A percentile compares a stretch with the other conserved stretches of the same genome.
These are phyloP conservation scores for Caenorhabditis tropicalis DNA, from an alignment of 1,140 invertebrate species.

Conservation along the genomic window DNA sequence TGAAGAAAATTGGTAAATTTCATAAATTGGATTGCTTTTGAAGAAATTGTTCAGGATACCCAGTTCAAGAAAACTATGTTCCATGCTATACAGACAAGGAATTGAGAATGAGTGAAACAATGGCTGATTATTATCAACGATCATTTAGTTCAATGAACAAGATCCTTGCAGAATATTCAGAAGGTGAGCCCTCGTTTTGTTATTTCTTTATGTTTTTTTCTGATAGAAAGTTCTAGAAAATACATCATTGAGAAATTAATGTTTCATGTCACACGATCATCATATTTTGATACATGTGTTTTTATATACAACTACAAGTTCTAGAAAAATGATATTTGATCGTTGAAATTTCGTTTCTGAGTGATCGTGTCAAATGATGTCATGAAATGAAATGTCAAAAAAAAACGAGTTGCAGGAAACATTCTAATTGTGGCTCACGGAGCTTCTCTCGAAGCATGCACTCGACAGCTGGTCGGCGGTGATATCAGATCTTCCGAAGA, in stretches of 20 bases:
- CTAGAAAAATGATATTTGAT: too few relatives aligned
- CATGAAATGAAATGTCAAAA: not conserved
- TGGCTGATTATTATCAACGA: conserved; percentile 6
- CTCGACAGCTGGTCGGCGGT: conserved; percentile 23
- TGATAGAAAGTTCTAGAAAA: not conserved
- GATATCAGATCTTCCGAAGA: conserved; percentile 2
- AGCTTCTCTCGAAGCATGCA: conserved; percentile 34
- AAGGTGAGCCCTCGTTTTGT: not conserved
- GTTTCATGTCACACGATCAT: too few relatives aligned
- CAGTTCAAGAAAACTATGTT: not conserved
- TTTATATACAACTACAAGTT: too few relatives aligned
- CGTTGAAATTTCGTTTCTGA: not conserved
- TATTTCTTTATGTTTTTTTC: not conserved
- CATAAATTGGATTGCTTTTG: too few relatives aligned
- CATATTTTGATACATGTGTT: too few relatives aligned
- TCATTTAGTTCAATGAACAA: conserved; percentile 10
- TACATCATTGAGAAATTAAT: too few relatives aligned
- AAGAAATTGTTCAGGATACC: conserved; percentile 2
- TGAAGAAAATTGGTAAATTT: too few relatives aligned
- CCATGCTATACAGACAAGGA: conserved; percentile 11
- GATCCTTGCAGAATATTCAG: not conserved
- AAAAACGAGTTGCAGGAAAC: conserved; percentile 13
- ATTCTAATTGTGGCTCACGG: conserved; percentile 42
- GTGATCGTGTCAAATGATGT: not conserved
- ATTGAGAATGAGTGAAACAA: not conserved